A percentile compares a stretch with the other conserved stretches of the same genome.
Evolutionary conservation across 2,113 vertebrate species (phyloP).

Genomic region (Cettia cetti): DNA sequence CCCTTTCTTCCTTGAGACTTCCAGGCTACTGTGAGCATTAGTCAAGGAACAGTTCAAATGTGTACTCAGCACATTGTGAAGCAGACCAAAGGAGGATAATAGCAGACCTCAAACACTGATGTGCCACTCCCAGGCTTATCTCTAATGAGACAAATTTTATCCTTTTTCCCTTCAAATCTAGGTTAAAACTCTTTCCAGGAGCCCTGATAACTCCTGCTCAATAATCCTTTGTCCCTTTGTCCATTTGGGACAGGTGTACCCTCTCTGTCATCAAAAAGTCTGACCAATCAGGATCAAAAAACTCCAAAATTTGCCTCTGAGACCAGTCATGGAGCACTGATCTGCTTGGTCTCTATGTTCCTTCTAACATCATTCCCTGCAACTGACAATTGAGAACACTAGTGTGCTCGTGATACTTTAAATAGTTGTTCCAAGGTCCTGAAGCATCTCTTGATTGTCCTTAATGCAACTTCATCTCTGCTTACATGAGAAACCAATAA

Average conservation of each 20-base stretch:
- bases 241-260: background rate
- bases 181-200: background rate
- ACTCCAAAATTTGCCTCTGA: accelerated
- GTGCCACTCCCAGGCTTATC: background rate
- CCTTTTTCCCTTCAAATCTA: background rate
- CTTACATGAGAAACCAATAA: background rate
- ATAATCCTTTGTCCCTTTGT: background rate
- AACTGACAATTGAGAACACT: background rate
- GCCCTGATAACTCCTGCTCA: background rate
- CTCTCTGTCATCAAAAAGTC: background rate
- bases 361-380: background rate
- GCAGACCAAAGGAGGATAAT: accelerated
- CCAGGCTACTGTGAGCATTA: background rate
- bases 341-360: background rate
- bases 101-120: background rate
- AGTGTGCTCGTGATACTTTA: background rate
- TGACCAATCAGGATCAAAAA: background rate
- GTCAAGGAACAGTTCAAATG: background rate
- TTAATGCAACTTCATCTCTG: background rate
- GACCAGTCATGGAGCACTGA: background rate
- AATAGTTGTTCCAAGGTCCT: background rate
- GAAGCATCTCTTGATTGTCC: background rate
- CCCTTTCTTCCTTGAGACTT: background rate
- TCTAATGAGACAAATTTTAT: background rate
- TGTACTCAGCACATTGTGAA: background rate